phyloP scores from a whole-genome alignment of 2,888 invertebrate genomes.

The Cantharis rustica region DNA sequence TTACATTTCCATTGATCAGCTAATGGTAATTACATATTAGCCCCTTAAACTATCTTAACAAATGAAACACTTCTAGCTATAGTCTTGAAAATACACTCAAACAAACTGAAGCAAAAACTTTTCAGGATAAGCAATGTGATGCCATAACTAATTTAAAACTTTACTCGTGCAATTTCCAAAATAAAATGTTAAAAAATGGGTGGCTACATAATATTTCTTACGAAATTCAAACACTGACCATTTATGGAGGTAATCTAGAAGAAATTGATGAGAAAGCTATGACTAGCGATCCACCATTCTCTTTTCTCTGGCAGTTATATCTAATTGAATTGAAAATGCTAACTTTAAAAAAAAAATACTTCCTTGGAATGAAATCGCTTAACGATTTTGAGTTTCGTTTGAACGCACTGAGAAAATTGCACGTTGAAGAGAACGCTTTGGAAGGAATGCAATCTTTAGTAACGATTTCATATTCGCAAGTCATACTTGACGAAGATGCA shows the following conservation, averaged over 20 bases:
- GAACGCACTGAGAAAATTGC: not conserved
- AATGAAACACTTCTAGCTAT: no score
- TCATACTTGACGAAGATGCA: slow-evolving; percentile 12
- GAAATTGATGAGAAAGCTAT: slow-evolving; percentile 28
- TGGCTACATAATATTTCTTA: not conserved
- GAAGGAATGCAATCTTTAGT: slow-evolving; percentile 22
- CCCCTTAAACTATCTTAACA: no score
- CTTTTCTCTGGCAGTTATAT: slow-evolving; percentile 8
- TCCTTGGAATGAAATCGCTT: slow-evolving; percentile 12
- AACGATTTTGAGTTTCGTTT: slow-evolving; percentile 5
- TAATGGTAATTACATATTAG: no score
- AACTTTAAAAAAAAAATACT: slow-evolving; percentile 29
- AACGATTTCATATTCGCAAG: slow-evolving; percentile 30
- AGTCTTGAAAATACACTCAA: no score
- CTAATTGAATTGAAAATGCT: slow-evolving; percentile 20
- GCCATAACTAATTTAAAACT: not conserved
- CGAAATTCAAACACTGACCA: not conserved
- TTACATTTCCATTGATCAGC: no score
- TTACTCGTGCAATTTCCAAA: not conserved
- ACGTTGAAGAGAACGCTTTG: slow-evolving; percentile 34
- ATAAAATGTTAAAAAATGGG: not conserved
- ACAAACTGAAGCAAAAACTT: not conserved
- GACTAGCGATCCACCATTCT: slow-evolving; percentile 31
- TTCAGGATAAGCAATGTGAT: not conserved
- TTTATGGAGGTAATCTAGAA: not conserved